Evolutionary conservation across 2,888 invertebrate genomes (phyloP).

Genomic region (Ceramica pisi): DNA sequence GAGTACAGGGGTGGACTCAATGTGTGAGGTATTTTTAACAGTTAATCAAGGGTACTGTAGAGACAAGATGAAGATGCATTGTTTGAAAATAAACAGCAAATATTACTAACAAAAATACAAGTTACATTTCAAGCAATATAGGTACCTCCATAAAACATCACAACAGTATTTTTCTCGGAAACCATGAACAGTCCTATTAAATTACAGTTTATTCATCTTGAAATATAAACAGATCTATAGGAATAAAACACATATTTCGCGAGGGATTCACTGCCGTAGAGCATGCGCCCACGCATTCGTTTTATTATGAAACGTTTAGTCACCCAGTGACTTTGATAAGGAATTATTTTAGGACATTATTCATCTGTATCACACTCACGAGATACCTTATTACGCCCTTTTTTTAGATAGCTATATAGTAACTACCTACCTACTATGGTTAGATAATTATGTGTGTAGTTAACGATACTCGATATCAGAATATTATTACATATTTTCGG

Average conservation of each 20-base stretch:
- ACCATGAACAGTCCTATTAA: conserved; percentile 14
- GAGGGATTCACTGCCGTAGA: conserved; percentile 37
- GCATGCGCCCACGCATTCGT: conserved; percentile 57
- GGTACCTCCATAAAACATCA: conserved; percentile 23
- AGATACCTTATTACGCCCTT: conserved; percentile 68
- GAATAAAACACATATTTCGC: conserved; percentile 50
- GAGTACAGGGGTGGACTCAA: no score
- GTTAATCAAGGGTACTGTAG: no score
- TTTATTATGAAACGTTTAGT: conserved; percentile 65
- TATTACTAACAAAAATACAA: neutral
- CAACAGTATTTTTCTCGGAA: conserved; percentile 27
- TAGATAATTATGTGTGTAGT: neutral
- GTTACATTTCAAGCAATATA: neutral
- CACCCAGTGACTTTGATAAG: conserved; percentile 59
- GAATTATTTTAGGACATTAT: conserved; percentile 62
- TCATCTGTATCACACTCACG: conserved; percentile 42
- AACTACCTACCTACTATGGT: neutral
- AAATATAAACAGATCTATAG: conserved; percentile 36
- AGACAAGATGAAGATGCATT: no score
- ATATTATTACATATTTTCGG: conserved; percentile 26
- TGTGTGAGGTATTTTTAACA: no score
- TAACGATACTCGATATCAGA: conserved; percentile 12
- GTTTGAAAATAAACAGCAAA: no score
- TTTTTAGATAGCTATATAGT: conserved; percentile 21
- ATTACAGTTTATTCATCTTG: conserved; percentile 39